Percentiles rank a stretch among this genome's conserved stretches.
Conservation (phyloP, 2,888 invertebrate species). For the Plemyria rubiginata region DNA sequence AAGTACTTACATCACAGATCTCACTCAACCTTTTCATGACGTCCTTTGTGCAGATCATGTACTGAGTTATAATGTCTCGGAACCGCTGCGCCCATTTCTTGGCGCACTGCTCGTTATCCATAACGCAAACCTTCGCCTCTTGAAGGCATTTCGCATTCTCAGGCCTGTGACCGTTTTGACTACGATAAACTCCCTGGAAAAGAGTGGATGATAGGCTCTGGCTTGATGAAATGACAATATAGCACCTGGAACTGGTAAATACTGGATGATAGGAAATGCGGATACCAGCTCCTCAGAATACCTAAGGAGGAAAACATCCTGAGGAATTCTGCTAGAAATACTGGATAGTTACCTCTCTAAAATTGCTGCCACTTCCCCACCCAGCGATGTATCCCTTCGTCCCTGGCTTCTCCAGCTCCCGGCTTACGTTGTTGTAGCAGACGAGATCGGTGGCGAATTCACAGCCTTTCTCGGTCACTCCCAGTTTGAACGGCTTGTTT, state of each 20-base stretch:
- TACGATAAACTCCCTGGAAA: slow-evolving; percentile 72
- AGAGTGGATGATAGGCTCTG: background rate
- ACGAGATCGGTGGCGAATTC: slow-evolving; percentile 66
- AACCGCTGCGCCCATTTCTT: slow-evolving; percentile 78
- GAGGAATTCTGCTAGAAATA: no score
- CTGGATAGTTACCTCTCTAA: slow-evolving; percentile 66
- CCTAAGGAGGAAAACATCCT: background rate
- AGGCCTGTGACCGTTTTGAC: slow-evolving; percentile 59
- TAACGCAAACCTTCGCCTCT: slow-evolving; percentile 77
- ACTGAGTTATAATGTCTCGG: slow-evolving; percentile 70
- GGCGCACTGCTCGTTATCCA: slow-evolving; percentile 78
- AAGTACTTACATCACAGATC: slow-evolving; percentile 71
- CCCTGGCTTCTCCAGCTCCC: slow-evolving; percentile 73
- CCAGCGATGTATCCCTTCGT: slow-evolving; percentile 75
- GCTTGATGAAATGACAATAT: background rate
- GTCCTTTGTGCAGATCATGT: slow-evolving; percentile 80
- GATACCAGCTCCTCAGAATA: no score
- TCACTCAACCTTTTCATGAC: slow-evolving; percentile 76
- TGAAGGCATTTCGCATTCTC: slow-evolving; percentile 71
- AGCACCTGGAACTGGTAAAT: no score
- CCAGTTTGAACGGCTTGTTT: slow-evolving; percentile 72
- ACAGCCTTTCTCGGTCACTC: slow-evolving; percentile 67
- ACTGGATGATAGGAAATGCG: no score
- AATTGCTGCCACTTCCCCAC: slow-evolving; percentile 78
- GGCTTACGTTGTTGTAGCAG: slow-evolving; percentile 71